Conservation (phyloP, 2,888 invertebrate species). For the Scelioninae gen. 2 region DNA sequence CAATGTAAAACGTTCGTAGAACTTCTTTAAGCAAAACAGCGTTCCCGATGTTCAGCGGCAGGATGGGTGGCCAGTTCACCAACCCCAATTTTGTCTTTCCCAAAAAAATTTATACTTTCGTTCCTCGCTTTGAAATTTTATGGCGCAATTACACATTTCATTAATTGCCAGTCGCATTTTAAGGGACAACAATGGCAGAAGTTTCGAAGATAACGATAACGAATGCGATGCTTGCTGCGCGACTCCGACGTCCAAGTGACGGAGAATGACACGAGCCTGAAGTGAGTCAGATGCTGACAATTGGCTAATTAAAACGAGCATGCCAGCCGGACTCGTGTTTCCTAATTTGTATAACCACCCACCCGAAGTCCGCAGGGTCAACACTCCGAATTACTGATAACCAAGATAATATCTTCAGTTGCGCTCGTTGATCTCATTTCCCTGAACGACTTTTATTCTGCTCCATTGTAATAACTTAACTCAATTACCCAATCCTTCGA, state of each 20-base stretch:
- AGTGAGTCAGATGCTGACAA: constrained; percentile 60
- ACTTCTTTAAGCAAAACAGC: too few species aligned
- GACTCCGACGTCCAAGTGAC: constrained; percentile 10
- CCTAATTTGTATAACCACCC: constrained; percentile 69
- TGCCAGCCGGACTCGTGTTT: constrained; percentile 65
- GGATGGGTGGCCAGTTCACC: too few species aligned
- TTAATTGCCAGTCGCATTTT: too few species aligned
- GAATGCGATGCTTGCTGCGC: constrained; percentile 10
- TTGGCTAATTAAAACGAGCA: constrained; percentile 70
- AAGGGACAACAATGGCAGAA: background rate
- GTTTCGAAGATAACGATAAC: constrained; percentile 27
- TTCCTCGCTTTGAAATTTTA: too few species aligned
- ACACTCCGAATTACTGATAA: constrained; percentile 56
- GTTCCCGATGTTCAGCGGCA: too few species aligned
- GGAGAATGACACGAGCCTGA: constrained; percentile 26
- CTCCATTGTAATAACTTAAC: too few species aligned
- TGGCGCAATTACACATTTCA: too few species aligned
- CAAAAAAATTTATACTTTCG: too few species aligned
- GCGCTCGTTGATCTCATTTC: constrained; percentile 30
- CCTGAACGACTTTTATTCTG: too few species aligned
- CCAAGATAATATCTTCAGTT: constrained; percentile 40
- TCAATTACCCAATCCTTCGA: too few species aligned
- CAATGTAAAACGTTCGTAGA: too few species aligned
- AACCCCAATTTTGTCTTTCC: too few species aligned
- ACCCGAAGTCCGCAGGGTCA: constrained; percentile 61